Base-by-base conservation (phyloP, 2,113 vertebrate species). In the Patagioenas fasciata region DNA sequence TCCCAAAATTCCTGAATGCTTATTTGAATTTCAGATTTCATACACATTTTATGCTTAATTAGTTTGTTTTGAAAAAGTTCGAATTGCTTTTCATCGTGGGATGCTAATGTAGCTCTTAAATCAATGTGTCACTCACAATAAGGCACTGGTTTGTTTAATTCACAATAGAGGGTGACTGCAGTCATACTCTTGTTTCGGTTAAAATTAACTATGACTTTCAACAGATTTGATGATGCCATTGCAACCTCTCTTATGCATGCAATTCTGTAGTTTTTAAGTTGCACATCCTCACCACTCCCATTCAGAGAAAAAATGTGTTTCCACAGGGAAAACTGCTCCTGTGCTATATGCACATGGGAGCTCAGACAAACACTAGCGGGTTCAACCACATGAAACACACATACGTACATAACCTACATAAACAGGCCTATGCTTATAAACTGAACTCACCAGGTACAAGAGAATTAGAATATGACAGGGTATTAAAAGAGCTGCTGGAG, bases 271-370 rank as follows among this genome's bases (percentile, higher is more conserved):
- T 53, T 58, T 71, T 60, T 36, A 84, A 74, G 20, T 31, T 42
- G 26, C 19, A 56, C 48, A 9, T 51, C 32, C 8, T 64, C 42
- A 38, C 32, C 14, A 5, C 14, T 72, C 29, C 61, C 32, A 34
- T 56, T 50, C 38, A 44, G 51, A 47, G 19, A 56, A 75, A 57
- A 84, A 24, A 3, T 12, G 38, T 13, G 31, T 81, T 80, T 23
- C n/a, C 8, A 4, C 24, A 53, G 31, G 32, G 17, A 74, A 66
- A 92, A 56, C 9, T 26, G 6, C 14, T 29, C 9, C 21, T 47
- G 15, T 34, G 18, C 42, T 70, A 3, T 2, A 15, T 0, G 1
- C 0, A 0, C 20, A 32, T 11, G 31, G 6, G 5, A 15, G n/a
- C 60, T 26, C 64, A 71, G 36, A n/a, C 15, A 82, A 61, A 38